phyloP scores from a whole-genome alignment of 2,888 invertebrate species.

The Tetropium fuscum region DNA sequence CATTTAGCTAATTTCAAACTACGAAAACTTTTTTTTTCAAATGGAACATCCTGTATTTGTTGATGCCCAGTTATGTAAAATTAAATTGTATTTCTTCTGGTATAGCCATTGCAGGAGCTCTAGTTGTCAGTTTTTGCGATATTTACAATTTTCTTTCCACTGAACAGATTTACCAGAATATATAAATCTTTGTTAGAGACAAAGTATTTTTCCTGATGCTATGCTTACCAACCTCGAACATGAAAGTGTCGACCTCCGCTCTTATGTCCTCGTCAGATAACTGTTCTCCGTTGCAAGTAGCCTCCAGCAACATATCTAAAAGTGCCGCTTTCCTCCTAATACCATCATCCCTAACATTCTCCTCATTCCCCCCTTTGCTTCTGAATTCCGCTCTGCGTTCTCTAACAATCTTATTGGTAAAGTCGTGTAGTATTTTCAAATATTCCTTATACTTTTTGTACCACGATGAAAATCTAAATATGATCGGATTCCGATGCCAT shows the following conservation, averaged over 20 bases:
- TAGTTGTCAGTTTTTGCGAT: no score
- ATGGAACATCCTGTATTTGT: no score
- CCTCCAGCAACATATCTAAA: slow-evolving; percentile 63
- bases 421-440: slow-evolving; percentile 68
- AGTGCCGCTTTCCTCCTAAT: slow-evolving; percentile 49
- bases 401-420: slow-evolving; percentile 70
- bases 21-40: no score
- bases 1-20: no score
- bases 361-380: slow-evolving; percentile 24
- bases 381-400: slow-evolving; percentile 62
- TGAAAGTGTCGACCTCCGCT: slow-evolving; percentile 71
- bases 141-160: no score
- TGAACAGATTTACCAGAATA: no score
- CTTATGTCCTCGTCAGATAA: slow-evolving; percentile 67
- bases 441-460: slow-evolving; percentile 64
- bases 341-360: slow-evolving; percentile 40
- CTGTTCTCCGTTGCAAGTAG: slow-evolving; percentile 63
- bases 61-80: no score
- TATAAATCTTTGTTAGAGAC: no score
- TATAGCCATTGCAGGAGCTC: no score
- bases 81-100: no score
- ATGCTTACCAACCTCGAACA: slow-evolving; percentile 68
- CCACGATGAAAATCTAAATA: slow-evolving; percentile 47
- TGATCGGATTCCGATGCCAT: slow-evolving; percentile 47
- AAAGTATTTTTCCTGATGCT: no score